Percentiles rank a stretch among this genome's conserved stretches.
These are phyloP conservation scores for Piaya cayana DNA, from an alignment of 2,113 vertebrate genomes.

Conservation along the genomic window DNA sequence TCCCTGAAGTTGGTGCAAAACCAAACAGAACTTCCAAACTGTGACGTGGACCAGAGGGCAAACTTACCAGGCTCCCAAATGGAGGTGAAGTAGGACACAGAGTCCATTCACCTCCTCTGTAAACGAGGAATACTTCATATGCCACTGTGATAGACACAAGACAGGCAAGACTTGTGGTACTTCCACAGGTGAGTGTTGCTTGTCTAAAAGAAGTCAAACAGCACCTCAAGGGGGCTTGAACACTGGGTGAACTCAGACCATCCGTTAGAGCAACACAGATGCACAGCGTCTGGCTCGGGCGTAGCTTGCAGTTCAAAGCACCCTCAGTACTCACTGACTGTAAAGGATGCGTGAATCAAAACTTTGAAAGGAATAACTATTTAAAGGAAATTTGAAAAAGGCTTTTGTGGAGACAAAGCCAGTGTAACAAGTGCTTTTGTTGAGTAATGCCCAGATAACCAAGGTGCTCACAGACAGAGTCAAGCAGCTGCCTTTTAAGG, in stretches of 20 bases:
- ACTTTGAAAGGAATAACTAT: not conserved
- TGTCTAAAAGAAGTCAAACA: not conserved
- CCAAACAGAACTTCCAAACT: not conserved
- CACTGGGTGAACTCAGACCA: not conserved
- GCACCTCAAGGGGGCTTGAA: not conserved
- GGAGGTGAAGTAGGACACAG: not conserved
- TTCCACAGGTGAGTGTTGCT: not conserved
- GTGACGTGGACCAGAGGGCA: accelerated
- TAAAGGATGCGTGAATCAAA: not conserved
- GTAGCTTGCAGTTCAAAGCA: not conserved
- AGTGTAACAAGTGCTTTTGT: not conserved
- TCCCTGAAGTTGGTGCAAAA: not conserved
- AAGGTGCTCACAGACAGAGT: not conserved
- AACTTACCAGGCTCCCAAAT: not conserved
- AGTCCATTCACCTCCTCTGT: not conserved
- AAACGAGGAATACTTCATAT: accelerated
- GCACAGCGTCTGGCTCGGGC: not conserved
- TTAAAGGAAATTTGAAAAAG: not conserved
- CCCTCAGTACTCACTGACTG: not conserved
- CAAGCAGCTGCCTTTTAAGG: not conserved
- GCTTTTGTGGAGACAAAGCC: not conserved
- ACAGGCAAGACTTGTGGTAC: not conserved
- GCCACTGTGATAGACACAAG: not conserved
- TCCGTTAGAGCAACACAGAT: accelerated
- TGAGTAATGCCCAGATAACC: not conserved